Conservation (phyloP, 1,140 invertebrate species). For the Drosophila arizonae region DNA sequence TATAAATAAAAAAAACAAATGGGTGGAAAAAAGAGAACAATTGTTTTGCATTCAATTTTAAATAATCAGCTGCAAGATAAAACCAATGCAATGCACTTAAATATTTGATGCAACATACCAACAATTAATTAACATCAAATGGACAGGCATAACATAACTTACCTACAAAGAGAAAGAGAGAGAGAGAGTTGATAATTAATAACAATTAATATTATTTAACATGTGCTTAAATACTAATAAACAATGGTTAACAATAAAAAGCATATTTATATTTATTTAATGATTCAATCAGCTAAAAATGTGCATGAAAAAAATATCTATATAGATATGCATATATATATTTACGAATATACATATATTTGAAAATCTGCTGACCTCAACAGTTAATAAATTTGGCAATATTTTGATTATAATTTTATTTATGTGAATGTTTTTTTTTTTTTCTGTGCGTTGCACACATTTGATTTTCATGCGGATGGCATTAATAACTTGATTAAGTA, state of each 20-base stretch:
- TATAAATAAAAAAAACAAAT: no score
- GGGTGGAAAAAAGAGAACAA: no score
- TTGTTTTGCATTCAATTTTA: background rate
- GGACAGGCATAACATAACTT: slow-evolving; percentile 45
- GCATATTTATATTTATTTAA: slow-evolving; percentile 8
- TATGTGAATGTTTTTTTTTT: slow-evolving; percentile 35
- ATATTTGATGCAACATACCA: slow-evolving; percentile 51
- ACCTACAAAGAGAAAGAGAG: slow-evolving; percentile 55
- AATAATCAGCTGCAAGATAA: slow-evolving; percentile 7
- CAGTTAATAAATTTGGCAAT: slow-evolving; percentile 40
- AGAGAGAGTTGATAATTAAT: slow-evolving; percentile 19
- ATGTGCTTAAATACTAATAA: slow-evolving; percentile 22
- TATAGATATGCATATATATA: background rate
- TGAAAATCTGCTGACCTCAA: slow-evolving; percentile 23
- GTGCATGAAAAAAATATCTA: background rate
- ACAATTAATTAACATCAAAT: slow-evolving; percentile 37
- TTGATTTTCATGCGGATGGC: slow-evolving; percentile 39
- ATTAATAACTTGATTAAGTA: slow-evolving; percentile 69
- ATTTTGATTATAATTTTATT: slow-evolving; percentile 66
- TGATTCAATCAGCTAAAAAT: slow-evolving; percentile 23
- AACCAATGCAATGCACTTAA: background rate
- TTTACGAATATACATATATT: background rate
- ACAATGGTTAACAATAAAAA: slow-evolving; percentile 21
- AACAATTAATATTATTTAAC: slow-evolving; percentile 36
- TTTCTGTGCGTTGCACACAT: slow-evolving; percentile 13